Evolutionary conservation across 1,140 invertebrate genomes (phyloP).

Genomic region (Meloidogyne hapla): DNA sequence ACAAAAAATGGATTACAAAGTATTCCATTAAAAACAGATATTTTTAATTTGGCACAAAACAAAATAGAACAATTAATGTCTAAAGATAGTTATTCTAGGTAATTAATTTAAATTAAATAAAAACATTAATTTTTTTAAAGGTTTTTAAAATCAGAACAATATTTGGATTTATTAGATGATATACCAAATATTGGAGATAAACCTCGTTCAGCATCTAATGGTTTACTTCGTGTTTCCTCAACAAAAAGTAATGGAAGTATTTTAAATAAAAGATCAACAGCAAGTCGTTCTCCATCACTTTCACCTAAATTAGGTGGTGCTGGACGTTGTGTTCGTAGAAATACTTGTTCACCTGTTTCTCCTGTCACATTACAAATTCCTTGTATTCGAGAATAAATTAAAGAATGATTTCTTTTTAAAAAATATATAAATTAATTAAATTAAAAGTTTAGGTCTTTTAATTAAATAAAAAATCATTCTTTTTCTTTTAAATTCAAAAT

Average conservation of each 20-base stretch:
- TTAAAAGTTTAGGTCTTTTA: no score
- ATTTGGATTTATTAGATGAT: slow-evolving; percentile 38
- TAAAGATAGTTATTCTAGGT: slow-evolving; percentile 39
- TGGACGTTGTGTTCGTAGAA: background rate
- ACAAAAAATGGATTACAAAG: slow-evolving; percentile 42
- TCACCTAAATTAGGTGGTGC: slow-evolving; percentile 10
- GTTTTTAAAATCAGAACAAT: slow-evolving; percentile 46
- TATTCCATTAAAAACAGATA: slow-evolving; percentile 32
- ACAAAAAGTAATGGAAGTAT: background rate
- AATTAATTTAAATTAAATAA: background rate
- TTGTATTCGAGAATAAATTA: slow-evolving; percentile 12
- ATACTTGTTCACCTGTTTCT: slow-evolving; percentile 17
- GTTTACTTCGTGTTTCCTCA: background rate
- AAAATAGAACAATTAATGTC: slow-evolving; percentile 51
- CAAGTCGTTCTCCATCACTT: slow-evolving; percentile 14
- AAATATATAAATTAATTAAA: no score
- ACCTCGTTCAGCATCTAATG: background rate
- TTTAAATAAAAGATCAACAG: background rate
- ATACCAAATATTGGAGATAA: slow-evolving; percentile 8
- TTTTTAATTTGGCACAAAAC: slow-evolving; percentile 46
- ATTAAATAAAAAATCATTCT: no score
- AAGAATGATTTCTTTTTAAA: no score
- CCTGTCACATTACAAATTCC: slow-evolving; percentile 21
- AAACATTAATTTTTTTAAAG: slow-evolving; percentile 20
- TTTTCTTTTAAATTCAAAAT: no score